Conservation (phyloP, 2,888 invertebrate species). For the Phytoseiulus persimilis region DNA sequence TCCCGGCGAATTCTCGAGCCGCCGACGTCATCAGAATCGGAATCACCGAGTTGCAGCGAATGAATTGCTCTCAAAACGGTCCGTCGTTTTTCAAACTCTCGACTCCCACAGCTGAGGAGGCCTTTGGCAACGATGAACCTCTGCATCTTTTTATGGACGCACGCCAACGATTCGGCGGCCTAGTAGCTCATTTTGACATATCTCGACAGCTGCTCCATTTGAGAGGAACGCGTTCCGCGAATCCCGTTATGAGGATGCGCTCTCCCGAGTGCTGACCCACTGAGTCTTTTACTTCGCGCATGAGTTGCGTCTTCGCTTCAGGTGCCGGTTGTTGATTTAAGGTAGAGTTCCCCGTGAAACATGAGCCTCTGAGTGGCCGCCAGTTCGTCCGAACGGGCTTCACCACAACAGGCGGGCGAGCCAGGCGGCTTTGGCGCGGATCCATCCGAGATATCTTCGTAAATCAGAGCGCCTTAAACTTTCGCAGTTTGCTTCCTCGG, state of each 20-base stretch:
- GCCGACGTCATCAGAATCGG: no score
- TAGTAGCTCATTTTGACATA: not conserved
- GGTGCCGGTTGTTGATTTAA: not conserved
- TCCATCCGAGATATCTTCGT: no score
- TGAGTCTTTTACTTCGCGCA: not conserved
- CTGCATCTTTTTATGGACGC: not conserved
- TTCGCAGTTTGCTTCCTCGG: no score
- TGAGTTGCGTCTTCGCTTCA: not conserved
- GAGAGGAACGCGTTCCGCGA: not conserved
- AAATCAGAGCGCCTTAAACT: no score
- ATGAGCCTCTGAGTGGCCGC: not conserved
- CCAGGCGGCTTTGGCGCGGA: no score
- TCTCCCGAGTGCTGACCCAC: not conserved
- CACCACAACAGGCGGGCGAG: no score
- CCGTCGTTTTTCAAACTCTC: no score
- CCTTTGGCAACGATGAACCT: not conserved
- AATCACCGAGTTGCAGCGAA: no score
- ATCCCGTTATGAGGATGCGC: not conserved
- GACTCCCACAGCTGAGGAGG: not conserved
- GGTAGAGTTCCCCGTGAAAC: not conserved
- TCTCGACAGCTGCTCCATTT: not conserved
- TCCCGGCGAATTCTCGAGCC: no score
- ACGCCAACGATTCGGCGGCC: not conserved
- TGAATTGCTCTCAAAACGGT: no score
- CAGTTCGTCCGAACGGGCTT: not conserved